Evolutionary conservation across 2,888 invertebrate genomes (phyloP).

Genomic region (Axea sp.): DNA sequence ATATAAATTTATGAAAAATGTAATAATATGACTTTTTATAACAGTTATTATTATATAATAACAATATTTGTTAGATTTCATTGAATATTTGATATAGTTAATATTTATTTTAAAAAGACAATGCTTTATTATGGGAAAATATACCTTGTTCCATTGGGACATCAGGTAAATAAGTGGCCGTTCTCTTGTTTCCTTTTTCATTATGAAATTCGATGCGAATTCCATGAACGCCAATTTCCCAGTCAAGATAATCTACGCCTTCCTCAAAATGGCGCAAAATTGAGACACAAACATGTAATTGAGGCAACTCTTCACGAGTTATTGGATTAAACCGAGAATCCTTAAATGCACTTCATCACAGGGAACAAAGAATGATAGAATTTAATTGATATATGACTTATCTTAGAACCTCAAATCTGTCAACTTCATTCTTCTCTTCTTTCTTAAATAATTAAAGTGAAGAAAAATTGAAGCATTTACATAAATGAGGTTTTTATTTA

Average conservation of each 20-base stretch:
- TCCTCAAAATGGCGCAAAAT: slow-evolving; percentile 98
- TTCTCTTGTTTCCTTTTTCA: slow-evolving; percentile 95
- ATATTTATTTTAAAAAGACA: no score
- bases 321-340: slow-evolving; percentile 98
- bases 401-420: slow-evolving; percentile 5
- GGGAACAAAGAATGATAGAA: slow-evolving; percentile 33
- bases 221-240: slow-evolving; percentile 98
- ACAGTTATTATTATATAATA: no score
- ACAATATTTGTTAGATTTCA: no score
- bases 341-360: slow-evolving; percentile 91
- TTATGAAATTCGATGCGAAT: slow-evolving; percentile 98
- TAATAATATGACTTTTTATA: no score
- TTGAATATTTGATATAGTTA: no score
- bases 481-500: background rate
- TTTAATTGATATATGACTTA: slow-evolving; percentile 6
- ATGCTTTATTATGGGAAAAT: background rate
- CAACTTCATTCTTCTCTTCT: background rate
- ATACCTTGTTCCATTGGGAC: slow-evolving; percentile 98
- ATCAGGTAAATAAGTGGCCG: slow-evolving; percentile 99
- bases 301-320: slow-evolving; percentile 94
- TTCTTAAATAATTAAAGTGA: background rate
- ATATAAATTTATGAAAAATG: no score
- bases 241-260: slow-evolving; percentile 95
- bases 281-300: slow-evolving; percentile 96
- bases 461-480: slow-evolving; percentile 1